Evolutionary conservation across 2,113 vertebrate species (phyloP).

Genomic region (Perca schrenkii): DNA sequence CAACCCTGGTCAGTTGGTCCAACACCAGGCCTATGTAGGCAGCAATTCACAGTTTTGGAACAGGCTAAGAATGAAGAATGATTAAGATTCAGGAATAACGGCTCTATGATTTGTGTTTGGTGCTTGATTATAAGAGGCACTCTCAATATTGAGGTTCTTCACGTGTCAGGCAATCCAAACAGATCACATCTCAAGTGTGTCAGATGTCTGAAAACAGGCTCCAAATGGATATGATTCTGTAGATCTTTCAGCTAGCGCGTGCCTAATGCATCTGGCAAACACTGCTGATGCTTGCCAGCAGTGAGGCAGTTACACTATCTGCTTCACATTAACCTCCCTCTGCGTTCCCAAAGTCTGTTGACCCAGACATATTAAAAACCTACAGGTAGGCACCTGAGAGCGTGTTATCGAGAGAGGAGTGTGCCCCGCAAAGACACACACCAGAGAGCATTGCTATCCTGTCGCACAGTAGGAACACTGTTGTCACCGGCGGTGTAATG

Average conservation of each 20-base stretch:
- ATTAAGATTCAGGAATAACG: background rate
- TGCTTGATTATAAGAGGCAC: slow-evolving; percentile 6
- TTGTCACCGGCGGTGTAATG: slow-evolving; percentile 18
- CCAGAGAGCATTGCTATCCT: slow-evolving; percentile 2
- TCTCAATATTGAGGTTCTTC: slow-evolving; percentile 9
- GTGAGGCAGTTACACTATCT: slow-evolving; percentile 40
- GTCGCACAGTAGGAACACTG: slow-evolving; percentile 10
- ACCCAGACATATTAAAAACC: slow-evolving; percentile 50
- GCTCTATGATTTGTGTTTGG: background rate
- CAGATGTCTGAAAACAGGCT: slow-evolving; percentile 29
- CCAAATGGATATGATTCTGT: slow-evolving; percentile 18
- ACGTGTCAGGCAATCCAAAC: slow-evolving; percentile 23
- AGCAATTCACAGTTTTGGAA: background rate
- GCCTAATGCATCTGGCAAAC: slow-evolving; percentile 53
- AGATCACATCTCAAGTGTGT: too few species aligned
- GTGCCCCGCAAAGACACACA: background rate
- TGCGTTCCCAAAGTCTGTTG: slow-evolving; percentile 58
- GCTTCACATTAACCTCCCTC: slow-evolving; percentile 67
- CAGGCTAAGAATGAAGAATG: background rate
- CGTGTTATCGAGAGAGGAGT: slow-evolving; percentile 20
- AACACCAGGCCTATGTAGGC: background rate
- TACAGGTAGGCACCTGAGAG: slow-evolving; percentile 35
- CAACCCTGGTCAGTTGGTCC: background rate
- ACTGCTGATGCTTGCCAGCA: slow-evolving; percentile 31
- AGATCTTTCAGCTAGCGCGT: background rate